Conservation (phyloP, 2,797 vertebrate genomes). For the Acanthurus leucopareius region DNA sequence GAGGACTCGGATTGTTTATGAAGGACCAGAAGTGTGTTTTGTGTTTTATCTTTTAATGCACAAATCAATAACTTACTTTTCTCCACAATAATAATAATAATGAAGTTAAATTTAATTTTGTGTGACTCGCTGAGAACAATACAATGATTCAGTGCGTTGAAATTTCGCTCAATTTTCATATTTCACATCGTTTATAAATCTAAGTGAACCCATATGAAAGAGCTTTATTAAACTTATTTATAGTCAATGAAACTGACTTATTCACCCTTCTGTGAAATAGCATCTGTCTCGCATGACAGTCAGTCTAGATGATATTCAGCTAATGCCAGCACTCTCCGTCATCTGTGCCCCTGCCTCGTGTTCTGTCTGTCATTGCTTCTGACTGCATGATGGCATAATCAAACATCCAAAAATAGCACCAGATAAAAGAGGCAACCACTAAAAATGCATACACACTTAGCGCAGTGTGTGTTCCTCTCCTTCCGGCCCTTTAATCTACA, state of each 20-base stretch:
- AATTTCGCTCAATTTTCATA: conserved; percentile 32
- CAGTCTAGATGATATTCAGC: conserved; percentile 37
- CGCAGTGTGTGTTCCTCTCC: conserved; percentile 67
- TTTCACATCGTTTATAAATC: conserved; percentile 40
- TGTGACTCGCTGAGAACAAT: conserved; percentile 19
- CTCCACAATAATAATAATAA: conserved; percentile 2
- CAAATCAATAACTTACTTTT: conserved; percentile 26
- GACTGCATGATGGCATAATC: conserved; percentile 70
- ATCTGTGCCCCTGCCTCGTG: conserved; percentile 36
- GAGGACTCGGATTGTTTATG: too few relatives aligned
- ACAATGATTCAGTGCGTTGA: conserved; percentile 19
- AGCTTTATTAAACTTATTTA: conserved; percentile 35
- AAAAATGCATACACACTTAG: conserved; percentile 62
- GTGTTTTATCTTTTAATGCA: conserved; percentile 33
- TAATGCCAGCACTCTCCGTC: conserved; percentile 45
- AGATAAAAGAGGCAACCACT: conserved; percentile 59
- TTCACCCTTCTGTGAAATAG: conserved; percentile 29
- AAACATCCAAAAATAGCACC: conserved; percentile 67
- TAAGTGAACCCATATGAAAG: conserved; percentile 20
- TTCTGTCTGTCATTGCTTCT: conserved; percentile 59
- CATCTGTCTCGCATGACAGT: conserved; percentile 43
- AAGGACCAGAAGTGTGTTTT: not conserved
- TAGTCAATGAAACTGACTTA: conserved; percentile 32
- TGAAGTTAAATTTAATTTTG: conserved; percentile 7
- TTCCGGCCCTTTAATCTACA: conserved; percentile 52